Conservation (phyloP, 2,113 vertebrate species). For the Notechis scutatus region DNA sequence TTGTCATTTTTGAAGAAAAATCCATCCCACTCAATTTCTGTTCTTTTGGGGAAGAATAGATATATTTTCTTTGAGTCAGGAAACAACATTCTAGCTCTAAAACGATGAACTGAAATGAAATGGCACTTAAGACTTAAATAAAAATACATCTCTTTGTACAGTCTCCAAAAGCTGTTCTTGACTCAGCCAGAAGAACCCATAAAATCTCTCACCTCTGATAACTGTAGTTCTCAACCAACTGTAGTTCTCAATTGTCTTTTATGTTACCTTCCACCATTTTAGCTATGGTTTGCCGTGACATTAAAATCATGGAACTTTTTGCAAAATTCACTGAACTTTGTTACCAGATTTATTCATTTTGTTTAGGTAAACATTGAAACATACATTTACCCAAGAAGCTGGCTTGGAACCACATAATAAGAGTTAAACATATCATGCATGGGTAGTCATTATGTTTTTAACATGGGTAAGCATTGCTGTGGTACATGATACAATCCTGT, state of each 20-base stretch:
- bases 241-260: neutral
- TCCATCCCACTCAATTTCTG: neutral
- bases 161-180: neutral
- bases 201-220: neutral
- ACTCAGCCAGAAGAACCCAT: neutral
- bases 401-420: neutral
- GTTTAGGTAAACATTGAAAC: neutral
- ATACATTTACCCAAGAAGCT: neutral
- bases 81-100: neutral
- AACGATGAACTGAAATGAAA: neutral
- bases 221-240: neutral
- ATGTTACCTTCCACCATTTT: neutral
- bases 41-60: neutral
- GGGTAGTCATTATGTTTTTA: neutral
- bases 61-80: neutral
- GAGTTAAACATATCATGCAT: neutral
- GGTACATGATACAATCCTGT: neutral
- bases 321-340: neutral
- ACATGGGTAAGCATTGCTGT: neutral
- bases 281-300: neutral
- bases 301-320: neutral
- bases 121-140: neutral
- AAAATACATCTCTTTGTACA: neutral
- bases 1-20: neutral
- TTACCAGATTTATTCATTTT: neutral